Conservation (phyloP, 2,113 vertebrate genomes). For the Riparia riparia region DNA sequence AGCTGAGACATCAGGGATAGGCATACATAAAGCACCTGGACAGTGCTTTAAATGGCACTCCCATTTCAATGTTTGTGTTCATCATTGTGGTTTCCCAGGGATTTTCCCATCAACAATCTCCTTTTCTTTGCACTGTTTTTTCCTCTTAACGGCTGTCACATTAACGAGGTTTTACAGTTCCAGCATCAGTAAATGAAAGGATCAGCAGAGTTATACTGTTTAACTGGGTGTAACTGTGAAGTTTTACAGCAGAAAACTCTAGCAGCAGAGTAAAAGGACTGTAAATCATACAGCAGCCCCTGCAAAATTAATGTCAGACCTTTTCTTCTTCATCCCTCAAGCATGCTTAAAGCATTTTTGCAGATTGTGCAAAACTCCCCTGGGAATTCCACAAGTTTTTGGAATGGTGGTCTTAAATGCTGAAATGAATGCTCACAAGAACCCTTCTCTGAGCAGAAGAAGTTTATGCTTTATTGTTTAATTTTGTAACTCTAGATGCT, state of each 20-base stretch:
- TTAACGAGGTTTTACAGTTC: background rate
- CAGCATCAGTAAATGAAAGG: background rate
- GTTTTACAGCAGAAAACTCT: background rate
- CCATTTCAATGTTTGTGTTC: background rate
- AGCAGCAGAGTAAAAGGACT: background rate
- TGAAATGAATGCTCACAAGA: background rate
- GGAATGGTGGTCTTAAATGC: background rate
- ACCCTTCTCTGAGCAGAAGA: background rate
- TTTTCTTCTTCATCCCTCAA: background rate
- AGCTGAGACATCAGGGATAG: background rate
- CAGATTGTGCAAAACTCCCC: background rate
- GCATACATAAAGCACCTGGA: background rate
- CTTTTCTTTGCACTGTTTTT: background rate
- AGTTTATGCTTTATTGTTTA: background rate
- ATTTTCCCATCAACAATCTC: background rate
- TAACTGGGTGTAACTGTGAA: background rate
- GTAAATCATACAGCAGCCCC: background rate
- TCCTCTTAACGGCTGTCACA: background rate
- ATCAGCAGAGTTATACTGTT: background rate
- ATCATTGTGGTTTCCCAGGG: background rate
- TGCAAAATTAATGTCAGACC: background rate
- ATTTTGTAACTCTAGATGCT: background rate
- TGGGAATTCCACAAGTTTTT: background rate
- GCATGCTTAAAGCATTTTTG: background rate
- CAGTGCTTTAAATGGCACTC: background rate